Base-by-base conservation (phyloP, 2,113 vertebrate species). In the Chroicocephalus ridibundus region DNA sequence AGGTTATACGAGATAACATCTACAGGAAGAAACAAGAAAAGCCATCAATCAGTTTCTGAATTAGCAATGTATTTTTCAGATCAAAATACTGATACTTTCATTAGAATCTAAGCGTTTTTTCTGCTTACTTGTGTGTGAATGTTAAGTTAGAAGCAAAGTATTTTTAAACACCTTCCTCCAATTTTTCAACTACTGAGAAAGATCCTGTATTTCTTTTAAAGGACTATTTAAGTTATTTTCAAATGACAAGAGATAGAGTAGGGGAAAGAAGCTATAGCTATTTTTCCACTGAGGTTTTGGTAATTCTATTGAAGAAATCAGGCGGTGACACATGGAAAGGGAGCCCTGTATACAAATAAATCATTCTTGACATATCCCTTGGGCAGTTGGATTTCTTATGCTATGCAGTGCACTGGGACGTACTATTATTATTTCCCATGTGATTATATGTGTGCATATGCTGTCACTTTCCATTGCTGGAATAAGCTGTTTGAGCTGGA, bases 301-400 rank as follows among this genome's bases (percentile, higher is more conserved):
- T 1, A 10, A 89, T 93, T 88, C 75, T 61, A 31, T 75, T 97
- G 95, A 94, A 95, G 90, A 97, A 97, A 95, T 95, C 80, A 68
- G 66, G 38, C n/a, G 3, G 47, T 97, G 93, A 96, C 91, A 95
- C 88, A 87, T 76, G 64, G 86, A 95, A 94, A 55, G 72, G 78
- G 84, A 94, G 65, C 42, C 38, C 26, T 88, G 61, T 92, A 88
- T 36, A 86, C 71, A 80, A 90, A 95, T 97, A 97, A 97, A 97
- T 98, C 91, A 94, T 94, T 98, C 91, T 94, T 95, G 98, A 98
- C 97, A 96, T 79, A 86, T 91, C 95, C 95, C 95, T 95, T 97
- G 96, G 97, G 97, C 97, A 58, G 6, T 60, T 96, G 86, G 86
- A 90, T 96, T 97, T 97, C 84, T 91, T 42, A 57, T 77, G 91